A percentile compares a stretch with the other conserved stretches of the same genome.
These are phyloP conservation scores for Patagioenas fasciata DNA, from an alignment of 2,113 vertebrate species.

Conservation along the genomic window DNA sequence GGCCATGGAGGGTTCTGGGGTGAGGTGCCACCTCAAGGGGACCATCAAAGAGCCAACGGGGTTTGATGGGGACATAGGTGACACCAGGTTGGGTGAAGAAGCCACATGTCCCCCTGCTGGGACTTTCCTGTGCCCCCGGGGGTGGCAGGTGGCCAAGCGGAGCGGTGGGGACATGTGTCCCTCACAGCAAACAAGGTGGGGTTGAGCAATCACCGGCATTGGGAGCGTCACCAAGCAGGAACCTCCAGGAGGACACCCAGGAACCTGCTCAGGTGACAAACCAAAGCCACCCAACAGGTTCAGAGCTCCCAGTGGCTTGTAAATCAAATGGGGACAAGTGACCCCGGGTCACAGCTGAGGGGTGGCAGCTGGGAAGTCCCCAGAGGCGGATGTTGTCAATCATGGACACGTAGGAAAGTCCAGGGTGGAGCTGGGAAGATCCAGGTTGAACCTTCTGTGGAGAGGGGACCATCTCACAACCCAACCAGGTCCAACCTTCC, in stretches of 20 bases:
- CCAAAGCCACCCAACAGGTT: not conserved
- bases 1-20: not conserved
- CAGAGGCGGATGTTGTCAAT: rapidly evolving
- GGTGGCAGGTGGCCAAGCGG: not conserved
- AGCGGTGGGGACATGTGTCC: not conserved
- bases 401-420: not conserved
- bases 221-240: not conserved
- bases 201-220: rapidly evolving
- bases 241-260: not conserved
- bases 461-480: not conserved
- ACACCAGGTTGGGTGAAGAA: not conserved
- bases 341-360: not conserved
- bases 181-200: not conserved
- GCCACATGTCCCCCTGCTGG: not conserved
- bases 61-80: not conserved
- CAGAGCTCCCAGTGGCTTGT: not conserved
- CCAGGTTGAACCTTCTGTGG: rapidly evolving
- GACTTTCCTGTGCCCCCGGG: not conserved
- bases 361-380: not conserved
- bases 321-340: not conserved
- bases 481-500: not conserved
- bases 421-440: not conserved
- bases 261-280: not conserved
- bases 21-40: not conserved
- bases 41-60: rapidly evolving